A percentile compares a stretch with the other conserved stretches of the same genome.
Conservation (phyloP, 2,797 vertebrate genomes). For the Streptopelia turtur region DNA sequence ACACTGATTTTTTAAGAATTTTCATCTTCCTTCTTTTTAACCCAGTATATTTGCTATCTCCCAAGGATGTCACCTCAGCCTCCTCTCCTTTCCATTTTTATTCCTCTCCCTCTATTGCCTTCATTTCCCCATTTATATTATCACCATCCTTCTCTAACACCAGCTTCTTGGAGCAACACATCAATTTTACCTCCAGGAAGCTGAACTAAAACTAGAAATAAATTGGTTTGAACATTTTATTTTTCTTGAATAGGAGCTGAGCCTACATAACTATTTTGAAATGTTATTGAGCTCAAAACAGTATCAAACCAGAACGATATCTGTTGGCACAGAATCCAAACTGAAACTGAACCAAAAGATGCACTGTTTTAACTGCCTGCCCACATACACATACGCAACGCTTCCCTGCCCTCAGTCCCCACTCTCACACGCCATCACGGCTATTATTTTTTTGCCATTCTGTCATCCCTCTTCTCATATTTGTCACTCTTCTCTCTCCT, state of each 20-base stretch:
- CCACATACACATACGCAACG: background rate
- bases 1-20: background rate
- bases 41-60: background rate
- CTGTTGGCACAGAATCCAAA: background rate
- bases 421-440: background rate
- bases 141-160: background rate
- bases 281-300: conserved; percentile 1
- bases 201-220: background rate
- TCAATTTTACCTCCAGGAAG: conserved; percentile 14
- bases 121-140: conserved; percentile 7
- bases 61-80: background rate
- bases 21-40: conserved; percentile 17
- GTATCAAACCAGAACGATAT: background rate
- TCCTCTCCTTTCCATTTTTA: conserved; percentile 30
- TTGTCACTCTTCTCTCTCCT: background rate
- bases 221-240: conserved; percentile 2
- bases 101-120: background rate
- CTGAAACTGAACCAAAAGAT: conserved; percentile 1
- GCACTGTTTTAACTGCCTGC: background rate
- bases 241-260: conserved; percentile 16
- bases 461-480: background rate
- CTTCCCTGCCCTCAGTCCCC: background rate
- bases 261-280: conserved; percentile 6
- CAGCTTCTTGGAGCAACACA: conserved; percentile 1
- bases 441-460: background rate